Percentiles rank a stretch among this genome's conserved stretches.
Conservation (phyloP, 2,113 vertebrate genomes). For the Natator depressus region DNA sequence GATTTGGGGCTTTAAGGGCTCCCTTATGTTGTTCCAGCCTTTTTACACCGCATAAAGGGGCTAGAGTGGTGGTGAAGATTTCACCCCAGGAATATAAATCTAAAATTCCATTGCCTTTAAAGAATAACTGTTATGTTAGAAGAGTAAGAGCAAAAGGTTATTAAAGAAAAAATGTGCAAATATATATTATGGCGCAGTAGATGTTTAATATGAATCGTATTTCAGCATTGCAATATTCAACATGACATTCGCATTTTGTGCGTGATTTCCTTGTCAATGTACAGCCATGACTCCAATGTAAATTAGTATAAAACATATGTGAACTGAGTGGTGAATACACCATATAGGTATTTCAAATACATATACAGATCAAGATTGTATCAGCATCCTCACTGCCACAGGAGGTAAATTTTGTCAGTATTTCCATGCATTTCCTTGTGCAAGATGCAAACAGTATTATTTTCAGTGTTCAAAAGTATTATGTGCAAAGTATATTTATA, state of each 20-base stretch:
- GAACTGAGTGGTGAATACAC: neutral
- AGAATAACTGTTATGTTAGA: neutral
- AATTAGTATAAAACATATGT: neutral
- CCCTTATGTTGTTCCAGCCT: neutral
- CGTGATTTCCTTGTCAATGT: neutral
- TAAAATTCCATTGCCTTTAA: neutral
- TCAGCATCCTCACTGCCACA: neutral
- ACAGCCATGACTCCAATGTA: neutral
- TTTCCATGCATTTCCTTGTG: neutral
- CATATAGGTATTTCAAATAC: neutral
- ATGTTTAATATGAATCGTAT: neutral
- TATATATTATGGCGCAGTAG: neutral
- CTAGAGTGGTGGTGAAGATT: neutral
- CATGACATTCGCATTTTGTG: neutral
- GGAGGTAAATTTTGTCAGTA: neutral
- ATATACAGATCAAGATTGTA: neutral
- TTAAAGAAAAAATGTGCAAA: neutral
- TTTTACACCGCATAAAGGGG: neutral
- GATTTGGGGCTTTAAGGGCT: fast-evolving
- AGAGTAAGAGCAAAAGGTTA: neutral
- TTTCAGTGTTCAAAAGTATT: neutral
- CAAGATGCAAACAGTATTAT: neutral
- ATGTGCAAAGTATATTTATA: neutral
- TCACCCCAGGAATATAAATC: neutral
- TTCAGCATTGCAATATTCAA: neutral